phyloP scores from a whole-genome alignment of 2,888 invertebrate species.

The Venusia cambrica region DNA sequence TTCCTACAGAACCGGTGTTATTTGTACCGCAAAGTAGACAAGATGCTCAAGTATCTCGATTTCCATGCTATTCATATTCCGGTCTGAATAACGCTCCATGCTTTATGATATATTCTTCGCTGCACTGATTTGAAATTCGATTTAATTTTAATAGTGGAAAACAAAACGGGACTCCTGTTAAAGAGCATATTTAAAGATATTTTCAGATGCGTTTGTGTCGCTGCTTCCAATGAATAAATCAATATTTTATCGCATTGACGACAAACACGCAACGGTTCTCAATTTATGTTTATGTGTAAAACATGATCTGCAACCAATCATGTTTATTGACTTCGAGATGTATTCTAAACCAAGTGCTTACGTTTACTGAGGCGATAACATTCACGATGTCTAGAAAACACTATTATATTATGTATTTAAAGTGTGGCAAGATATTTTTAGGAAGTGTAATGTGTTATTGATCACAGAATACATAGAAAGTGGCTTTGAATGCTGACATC shows the following conservation, averaged over 20 bases:
- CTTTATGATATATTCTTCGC: conserved; percentile 32
- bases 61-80: conserved; percentile 5
- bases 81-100: conserved; percentile 13
- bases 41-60: conserved; percentile 6
- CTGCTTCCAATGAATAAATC: conserved; percentile 48
- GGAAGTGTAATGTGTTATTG: conserved; percentile 9
- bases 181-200: conserved; percentile 39
- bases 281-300: conserved; percentile 26
- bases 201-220: conserved; percentile 39
- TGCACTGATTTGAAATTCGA: conserved; percentile 28
- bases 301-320: conserved; percentile 16
- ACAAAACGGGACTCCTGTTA: conserved; percentile 36
- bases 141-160: conserved; percentile 34
- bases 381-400: no score
- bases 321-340: conserved; percentile 16
- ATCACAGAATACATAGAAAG: conserved; percentile 8
- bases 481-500: conserved; percentile 3
- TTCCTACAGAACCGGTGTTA: conserved; percentile 3
- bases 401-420: no score
- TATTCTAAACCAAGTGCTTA: not conserved
- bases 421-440: conserved; percentile 3
- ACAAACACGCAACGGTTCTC: conserved; percentile 14
- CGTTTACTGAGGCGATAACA: conserved; percentile 2
- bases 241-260: conserved; percentile 31
- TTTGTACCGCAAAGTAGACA: conserved; percentile 3